Conservation (phyloP, 2,888 invertebrate species). For the Watsonalla binaria region DNA sequence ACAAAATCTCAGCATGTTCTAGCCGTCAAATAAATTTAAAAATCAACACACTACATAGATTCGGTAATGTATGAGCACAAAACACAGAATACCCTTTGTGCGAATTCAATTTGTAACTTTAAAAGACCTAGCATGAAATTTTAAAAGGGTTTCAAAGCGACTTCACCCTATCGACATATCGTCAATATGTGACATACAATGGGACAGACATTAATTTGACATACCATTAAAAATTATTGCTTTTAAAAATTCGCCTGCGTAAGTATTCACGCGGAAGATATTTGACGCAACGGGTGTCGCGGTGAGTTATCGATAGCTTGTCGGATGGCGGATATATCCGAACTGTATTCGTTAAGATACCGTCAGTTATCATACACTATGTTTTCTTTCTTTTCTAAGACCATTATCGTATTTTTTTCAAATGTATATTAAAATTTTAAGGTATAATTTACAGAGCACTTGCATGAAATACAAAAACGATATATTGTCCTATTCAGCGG, state of each 20-base stretch:
- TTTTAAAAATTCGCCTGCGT: conserved; percentile 58
- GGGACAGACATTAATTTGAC: conserved; percentile 74
- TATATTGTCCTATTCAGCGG: no score
- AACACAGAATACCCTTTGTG: conserved; percentile 52
- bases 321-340: neutral
- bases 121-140: conserved; percentile 63
- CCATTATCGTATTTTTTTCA: no score
- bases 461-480: no score
- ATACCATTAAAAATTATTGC: conserved; percentile 75
- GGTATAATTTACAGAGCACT: no score
- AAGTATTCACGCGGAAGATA: conserved; percentile 65
- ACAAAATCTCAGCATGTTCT: conserved; percentile 27
- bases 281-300: conserved; percentile 40
- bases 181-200: conserved; percentile 62
- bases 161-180: conserved; percentile 72
- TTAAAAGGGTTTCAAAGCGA: conserved; percentile 61
- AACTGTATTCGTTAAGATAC: neutral
- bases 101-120: conserved; percentile 71
- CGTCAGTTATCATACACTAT: no score
- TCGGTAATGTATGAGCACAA: conserved; percentile 34
- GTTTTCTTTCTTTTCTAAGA: no score
- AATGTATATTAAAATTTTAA: no score
- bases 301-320: neutral
- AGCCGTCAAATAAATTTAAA: conserved; percentile 49
- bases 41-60: conserved; percentile 48